Conservation (phyloP, 1,140 invertebrate species). For the Tetramorium alpestre region DNA sequence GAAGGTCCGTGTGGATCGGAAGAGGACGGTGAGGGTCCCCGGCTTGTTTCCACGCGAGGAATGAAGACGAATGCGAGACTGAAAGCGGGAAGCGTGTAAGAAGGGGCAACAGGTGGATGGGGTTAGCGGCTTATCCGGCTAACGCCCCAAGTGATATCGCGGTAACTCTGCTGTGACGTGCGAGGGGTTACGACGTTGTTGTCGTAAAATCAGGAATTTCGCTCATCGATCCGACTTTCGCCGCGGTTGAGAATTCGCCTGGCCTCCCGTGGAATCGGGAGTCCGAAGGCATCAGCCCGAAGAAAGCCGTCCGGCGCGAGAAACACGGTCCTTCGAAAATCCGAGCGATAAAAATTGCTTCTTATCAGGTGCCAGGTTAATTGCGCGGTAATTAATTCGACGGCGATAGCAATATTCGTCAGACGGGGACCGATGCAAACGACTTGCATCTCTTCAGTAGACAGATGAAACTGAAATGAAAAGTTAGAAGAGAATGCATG, state of each 20-base stretch:
- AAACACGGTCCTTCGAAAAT: background rate
- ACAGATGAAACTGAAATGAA: background rate
- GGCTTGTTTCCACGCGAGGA: constrained; percentile 68
- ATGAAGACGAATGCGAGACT: constrained; percentile 69
- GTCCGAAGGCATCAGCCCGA: background rate
- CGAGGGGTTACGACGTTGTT: constrained; percentile 64
- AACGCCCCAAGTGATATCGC: constrained; percentile 79
- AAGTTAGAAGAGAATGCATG: background rate
- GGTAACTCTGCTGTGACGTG: constrained; percentile 71
- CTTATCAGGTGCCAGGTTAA: background rate
- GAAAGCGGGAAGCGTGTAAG: constrained; percentile 76
- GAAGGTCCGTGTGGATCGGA: constrained; percentile 41
- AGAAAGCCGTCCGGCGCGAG: background rate
- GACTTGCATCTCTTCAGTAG: background rate
- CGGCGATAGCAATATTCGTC: background rate
- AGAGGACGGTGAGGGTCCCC: constrained; percentile 50
- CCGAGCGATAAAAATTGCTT: background rate
- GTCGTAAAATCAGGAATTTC: constrained; percentile 26
- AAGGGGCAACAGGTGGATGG: constrained; percentile 85
- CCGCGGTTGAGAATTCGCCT: constrained; percentile 13
- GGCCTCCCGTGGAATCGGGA: constrained; percentile 13
- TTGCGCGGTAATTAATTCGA: background rate
- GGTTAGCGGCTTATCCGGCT: constrained; percentile 84
- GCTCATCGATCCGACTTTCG: constrained; percentile 44
- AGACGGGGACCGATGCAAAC: background rate